A percentile compares a stretch with the other conserved stretches of the same genome.
Evolutionary conservation across 2,113 vertebrate species (phyloP).

Genomic region (Dasyprocta punctata): DNA sequence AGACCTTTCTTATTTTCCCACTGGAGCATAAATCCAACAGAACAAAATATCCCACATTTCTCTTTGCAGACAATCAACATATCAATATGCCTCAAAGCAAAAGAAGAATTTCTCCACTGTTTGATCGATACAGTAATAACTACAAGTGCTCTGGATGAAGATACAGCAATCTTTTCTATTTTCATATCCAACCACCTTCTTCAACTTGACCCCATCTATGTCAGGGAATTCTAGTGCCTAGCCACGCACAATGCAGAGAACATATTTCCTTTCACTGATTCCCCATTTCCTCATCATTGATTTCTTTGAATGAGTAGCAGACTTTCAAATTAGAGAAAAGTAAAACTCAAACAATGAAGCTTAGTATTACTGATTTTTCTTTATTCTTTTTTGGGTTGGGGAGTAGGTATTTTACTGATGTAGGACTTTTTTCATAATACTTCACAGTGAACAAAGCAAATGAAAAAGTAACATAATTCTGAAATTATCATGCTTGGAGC

Average conservation of each 20-base stretch:
- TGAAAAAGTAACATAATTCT: background rate
- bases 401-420: background rate
- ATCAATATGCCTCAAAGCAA: slow-evolving; percentile 59
- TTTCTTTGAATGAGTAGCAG: slow-evolving; percentile 58
- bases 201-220: slow-evolving; percentile 48
- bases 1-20: background rate
- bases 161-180: slow-evolving; percentile 62
- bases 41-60: slow-evolving; percentile 50
- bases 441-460: background rate
- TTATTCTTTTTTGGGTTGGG: background rate
- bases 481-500: background rate
- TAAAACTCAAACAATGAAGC: slow-evolving; percentile 30
- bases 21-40: slow-evolving; percentile 41
- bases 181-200: slow-evolving; percentile 65
- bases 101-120: slow-evolving; percentile 58
- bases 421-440: background rate
- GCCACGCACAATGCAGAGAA: slow-evolving; percentile 35
- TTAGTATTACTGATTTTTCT: background rate
- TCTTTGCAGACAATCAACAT: slow-evolving; percentile 69
- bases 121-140: slow-evolving; percentile 73
- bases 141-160: slow-evolving; percentile 62
- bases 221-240: slow-evolving; percentile 51
- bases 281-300: slow-evolving; percentile 69
- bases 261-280: slow-evolving; percentile 69
- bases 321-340: slow-evolving; percentile 67